Percentiles rank a stretch among this genome's conserved stretches.
Evolutionary conservation across 2,113 vertebrate species (phyloP).

Genomic region (Vidua macroura): DNA sequence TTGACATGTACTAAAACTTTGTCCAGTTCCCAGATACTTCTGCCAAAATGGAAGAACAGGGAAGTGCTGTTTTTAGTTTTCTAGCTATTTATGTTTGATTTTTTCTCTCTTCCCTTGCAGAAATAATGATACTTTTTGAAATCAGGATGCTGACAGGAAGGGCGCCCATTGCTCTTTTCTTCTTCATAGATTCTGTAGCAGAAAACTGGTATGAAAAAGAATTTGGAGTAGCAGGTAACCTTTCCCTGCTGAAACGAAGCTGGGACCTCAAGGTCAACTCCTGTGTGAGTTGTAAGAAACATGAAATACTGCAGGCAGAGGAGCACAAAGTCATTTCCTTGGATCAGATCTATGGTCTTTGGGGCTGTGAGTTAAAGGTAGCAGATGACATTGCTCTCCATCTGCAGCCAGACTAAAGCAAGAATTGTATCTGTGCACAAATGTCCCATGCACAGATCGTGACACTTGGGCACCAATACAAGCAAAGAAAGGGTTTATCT

Average conservation of each 20-base stretch:
- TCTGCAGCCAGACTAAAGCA: background rate
- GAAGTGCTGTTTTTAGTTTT: background rate
- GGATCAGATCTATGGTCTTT: background rate
- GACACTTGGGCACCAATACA: background rate
- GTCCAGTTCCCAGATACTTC: background rate
- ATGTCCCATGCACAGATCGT: background rate
- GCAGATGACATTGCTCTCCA: background rate
- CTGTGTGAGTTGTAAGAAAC: background rate
- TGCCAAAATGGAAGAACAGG: background rate
- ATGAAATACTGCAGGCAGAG: background rate
- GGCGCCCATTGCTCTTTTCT: background rate
- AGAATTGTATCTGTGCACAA: background rate
- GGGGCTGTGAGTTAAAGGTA: background rate
- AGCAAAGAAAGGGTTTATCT: background rate
- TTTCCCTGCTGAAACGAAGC: background rate
- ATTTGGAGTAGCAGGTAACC: background rate
- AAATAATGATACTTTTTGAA: background rate
- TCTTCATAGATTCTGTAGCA: background rate
- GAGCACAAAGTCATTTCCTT: background rate
- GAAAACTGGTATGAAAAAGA: background rate
- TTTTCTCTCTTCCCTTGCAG: background rate
- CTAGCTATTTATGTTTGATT: background rate
- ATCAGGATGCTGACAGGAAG: background rate
- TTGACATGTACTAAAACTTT: background rate
- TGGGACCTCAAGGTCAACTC: background rate